Conservation (phyloP, 2,113 vertebrate genomes). For the Melospiza melodia region DNA sequence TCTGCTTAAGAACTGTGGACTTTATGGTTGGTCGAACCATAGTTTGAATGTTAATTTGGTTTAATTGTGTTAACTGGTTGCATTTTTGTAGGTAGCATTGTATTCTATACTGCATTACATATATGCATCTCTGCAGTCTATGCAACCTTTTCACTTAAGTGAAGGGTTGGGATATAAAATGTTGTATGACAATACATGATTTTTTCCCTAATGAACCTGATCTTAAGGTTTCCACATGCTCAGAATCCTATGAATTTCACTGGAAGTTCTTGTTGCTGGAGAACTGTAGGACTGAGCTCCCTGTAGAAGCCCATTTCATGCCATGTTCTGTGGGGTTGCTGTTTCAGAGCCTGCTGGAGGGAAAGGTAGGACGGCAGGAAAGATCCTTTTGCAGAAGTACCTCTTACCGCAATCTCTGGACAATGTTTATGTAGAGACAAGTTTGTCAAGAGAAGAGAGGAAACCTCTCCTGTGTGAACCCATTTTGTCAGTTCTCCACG, state of each 20-base stretch:
- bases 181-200: not conserved
- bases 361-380: not conserved
- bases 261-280: not conserved
- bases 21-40: not conserved
- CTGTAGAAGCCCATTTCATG: not conserved
- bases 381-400: not conserved
- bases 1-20: not conserved
- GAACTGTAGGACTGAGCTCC: not conserved
- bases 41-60: not conserved
- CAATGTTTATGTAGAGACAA: not conserved
- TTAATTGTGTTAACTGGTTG: not conserved
- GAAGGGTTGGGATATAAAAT: not conserved
- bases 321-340: not conserved
- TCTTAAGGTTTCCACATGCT: not conserved
- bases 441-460: not conserved
- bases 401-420: not conserved
- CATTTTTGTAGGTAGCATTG: not conserved
- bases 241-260: not conserved
- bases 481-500: rapidly evolving
- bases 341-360: not conserved
- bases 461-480: rapidly evolving
- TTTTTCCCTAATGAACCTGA: not conserved
- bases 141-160: not conserved
- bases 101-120: not conserved
- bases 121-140: not conserved